Evolutionary conservation across 2,888 invertebrate genomes (phyloP).

Genomic region (Drosophila koepferae): DNA sequence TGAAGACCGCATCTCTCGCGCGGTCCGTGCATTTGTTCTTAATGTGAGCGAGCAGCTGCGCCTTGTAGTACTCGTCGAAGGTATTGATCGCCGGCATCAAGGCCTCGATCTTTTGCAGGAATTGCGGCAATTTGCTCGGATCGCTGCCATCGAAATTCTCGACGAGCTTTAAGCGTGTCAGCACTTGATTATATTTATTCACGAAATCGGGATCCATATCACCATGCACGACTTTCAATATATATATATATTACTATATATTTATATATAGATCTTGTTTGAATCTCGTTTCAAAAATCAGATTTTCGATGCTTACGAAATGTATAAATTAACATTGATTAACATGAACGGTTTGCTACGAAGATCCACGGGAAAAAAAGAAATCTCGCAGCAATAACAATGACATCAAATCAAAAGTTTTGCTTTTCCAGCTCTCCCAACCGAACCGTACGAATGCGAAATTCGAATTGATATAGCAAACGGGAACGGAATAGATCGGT

Average conservation of each 20-base stretch:
- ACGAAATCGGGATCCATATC: slow-evolving; percentile 72
- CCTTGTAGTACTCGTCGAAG: slow-evolving; percentile 70
- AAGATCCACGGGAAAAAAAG: slow-evolving; percentile 33
- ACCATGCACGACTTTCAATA: slow-evolving; percentile 30
- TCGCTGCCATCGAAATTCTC: slow-evolving; percentile 73
- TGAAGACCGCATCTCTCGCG: slow-evolving; percentile 71
- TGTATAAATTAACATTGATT: slow-evolving; percentile 80
- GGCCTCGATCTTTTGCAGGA: slow-evolving; percentile 65
- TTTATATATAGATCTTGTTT: not conserved
- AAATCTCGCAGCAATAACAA: slow-evolving; percentile 20
- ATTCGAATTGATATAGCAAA: slow-evolving; percentile 43
- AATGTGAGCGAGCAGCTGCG: slow-evolving; percentile 63
- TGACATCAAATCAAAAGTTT: slow-evolving; percentile 15
- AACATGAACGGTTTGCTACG: slow-evolving; percentile 71
- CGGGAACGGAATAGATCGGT: slow-evolving; percentile 32
- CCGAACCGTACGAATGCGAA: slow-evolving; percentile 48
- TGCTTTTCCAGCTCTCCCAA: slow-evolving; percentile 11
- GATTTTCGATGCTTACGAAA: slow-evolving; percentile 73
- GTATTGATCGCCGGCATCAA: slow-evolving; percentile 63
- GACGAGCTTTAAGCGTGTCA: slow-evolving; percentile 64
- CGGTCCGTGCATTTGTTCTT: slow-evolving; percentile 76
- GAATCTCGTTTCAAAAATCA: slow-evolving; percentile 28
- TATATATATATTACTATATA: not conserved
- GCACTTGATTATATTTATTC: slow-evolving; percentile 71
- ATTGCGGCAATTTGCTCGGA: slow-evolving; percentile 65